Evolutionary conservation across 2,888 invertebrate species (phyloP), one percentile per base, ranked within the genome.

Genomic region (Cosmorhoe ocellata): DNA sequence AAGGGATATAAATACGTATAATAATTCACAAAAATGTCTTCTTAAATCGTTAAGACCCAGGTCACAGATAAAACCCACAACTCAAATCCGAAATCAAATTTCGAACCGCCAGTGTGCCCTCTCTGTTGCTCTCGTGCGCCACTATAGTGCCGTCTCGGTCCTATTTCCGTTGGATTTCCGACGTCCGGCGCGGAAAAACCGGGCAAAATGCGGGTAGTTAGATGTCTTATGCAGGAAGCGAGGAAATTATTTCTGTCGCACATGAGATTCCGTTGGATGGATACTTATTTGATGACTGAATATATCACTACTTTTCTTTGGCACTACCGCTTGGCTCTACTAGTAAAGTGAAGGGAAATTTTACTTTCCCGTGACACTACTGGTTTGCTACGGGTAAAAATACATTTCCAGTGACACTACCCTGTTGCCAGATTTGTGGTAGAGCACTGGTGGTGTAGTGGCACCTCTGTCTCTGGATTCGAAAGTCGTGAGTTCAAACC

Each of bases 211-310:
- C 80, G 84, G 84, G 81, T 83, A 84, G 81, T 81, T 78, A 76
- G 75, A 80, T 78, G 81, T 83, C 83, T 78, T 69, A 66, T 72
- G 71, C 62, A 71, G 85, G 79, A 77, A 71, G 73, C 59, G 58
- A 78, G 88, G 89, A 90, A 89, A 90, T 90, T 80, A 84, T 84
- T 81, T 81, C 85, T 83, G 85, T 84, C 84, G 53, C 41, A 51
- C 52, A 61, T 58, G 57, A 57, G 54, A 56, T 46, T 11, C n/a
- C 10, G 33, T 45, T 39, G 48, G 51, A 48, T 58, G 47, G 52
- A 58, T 41, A 42, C 47, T 43, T 44, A 27, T 56, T 39, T 51
- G 51, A n/a, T 18, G 18, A 18, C 4, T 18, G 18, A n/a, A n/a
- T n/a, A n/a, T n/a, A n/a, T n/a, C n/a, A n/a, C n/a, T n/a, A n/a